Evolutionary conservation across 2,113 vertebrate species (phyloP), one percentile per base, ranked within the genome.

Genomic region (Paralichthys olivaceus): DNA sequence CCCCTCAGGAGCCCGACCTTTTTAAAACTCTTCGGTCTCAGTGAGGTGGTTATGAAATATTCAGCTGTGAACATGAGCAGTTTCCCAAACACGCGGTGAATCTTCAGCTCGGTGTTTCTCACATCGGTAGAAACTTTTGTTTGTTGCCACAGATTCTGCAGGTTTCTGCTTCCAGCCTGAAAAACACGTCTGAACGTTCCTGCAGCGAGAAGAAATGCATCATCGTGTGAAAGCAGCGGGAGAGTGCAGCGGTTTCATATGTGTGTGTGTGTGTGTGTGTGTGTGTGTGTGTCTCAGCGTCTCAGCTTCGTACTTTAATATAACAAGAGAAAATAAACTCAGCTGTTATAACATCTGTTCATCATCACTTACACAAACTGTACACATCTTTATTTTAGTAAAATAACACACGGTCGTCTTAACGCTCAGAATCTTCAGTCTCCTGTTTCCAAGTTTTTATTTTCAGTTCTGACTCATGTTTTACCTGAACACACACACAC

Each of bases 181-280:
- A 0, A 12, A 45, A 45, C 15, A 12, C 14, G 43, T 34, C 32
- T 8, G 17, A 20, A 49, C 19, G 20, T 11, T 19, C 43, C 43
- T 47, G 43, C 43, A 19, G 43, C 43, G 43, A 47, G 66, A 3
- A 72, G 78, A 79, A 79, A 67, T 73, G 45, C 49, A 77, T 72
- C 72, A 19, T 63, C 51, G 74, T 80, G 77, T 60, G 72, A 84
- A 71, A 57, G 4, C 54, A 20, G 20, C 49, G 3, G 43, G 49
- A 53, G 14, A 53, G 49, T 9, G 20, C 5, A 47, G 45, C 2
- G 49, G 2, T 53, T 51, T 53, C 20, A 53, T 53, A n/a, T n/a
- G 17, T 20, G 17, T 49, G 47, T 49, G 47, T 20, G 47, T 49
- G 47, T 20, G 47, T 49, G 47, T 20, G 47, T 49, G 47, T 49